Evolutionary conservation across 2,888 invertebrate species (phyloP).

Genomic region (Mesorhabditis sp.): DNA sequence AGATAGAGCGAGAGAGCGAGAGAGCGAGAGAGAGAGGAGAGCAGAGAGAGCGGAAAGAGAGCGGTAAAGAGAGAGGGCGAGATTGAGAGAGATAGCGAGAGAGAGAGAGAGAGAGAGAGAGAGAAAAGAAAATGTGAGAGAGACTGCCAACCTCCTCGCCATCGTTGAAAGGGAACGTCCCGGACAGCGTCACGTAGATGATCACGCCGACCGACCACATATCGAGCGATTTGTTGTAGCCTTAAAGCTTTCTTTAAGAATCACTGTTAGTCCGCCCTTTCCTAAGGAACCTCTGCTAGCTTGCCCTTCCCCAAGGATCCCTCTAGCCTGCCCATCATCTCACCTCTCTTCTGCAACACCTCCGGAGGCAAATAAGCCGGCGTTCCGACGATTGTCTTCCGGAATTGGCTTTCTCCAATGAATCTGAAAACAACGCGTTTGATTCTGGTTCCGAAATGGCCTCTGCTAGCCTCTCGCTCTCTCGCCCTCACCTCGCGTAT

Average conservation of each 20-base stretch:
- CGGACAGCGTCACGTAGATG: constrained; percentile 88
- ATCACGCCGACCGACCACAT: constrained; percentile 99
- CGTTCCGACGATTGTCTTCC: constrained; percentile 58
- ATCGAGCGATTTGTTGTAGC: constrained; percentile 94
- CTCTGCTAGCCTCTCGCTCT: too few relatives aligned
- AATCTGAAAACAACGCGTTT: constrained; percentile 15
- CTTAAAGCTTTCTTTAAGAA: constrained; percentile 19
- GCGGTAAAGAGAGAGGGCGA: too few relatives aligned
- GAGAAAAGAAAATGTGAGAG: background rate
- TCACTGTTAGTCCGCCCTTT: background rate
- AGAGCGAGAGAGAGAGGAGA: too few relatives aligned
- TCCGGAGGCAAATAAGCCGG: constrained; percentile 77
- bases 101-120: constrained; percentile 63
- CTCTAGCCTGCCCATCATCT: background rate
- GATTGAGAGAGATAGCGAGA: too few relatives aligned
- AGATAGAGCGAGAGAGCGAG: background rate
- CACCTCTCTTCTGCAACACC: constrained; percentile 85
- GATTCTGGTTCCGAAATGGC: too few relatives aligned
- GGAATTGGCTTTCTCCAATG: constrained; percentile 43
- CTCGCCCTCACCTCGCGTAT: constrained; percentile 44
- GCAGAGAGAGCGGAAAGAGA: too few relatives aligned
- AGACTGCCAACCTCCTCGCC: constrained; percentile 63
- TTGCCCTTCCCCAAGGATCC: background rate
- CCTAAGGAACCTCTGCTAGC: background rate
- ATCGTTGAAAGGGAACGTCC: constrained; percentile 99